Evolutionary conservation across 2,888 invertebrate species (phyloP), one percentile per base, ranked within the genome.

Genomic region (Caenorhabditis sp.): DNA sequence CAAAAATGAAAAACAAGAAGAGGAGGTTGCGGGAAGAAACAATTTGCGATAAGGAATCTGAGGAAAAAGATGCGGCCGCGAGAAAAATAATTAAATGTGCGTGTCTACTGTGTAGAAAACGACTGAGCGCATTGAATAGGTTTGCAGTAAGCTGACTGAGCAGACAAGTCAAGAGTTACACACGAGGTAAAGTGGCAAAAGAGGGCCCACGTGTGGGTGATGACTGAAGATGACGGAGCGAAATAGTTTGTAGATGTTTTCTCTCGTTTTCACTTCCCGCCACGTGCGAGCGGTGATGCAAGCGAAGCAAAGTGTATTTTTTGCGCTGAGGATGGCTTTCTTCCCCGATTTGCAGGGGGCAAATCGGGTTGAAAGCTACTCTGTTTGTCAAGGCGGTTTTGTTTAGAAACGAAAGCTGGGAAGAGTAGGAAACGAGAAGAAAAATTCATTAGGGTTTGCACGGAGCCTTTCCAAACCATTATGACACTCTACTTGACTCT

Each of bases 221-320:
- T 60, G 67, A 76, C 67, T 67, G 76, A 67, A 67, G 67, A 76
- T 76, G 74, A 74, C 47, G 65, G 60, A 28, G 55, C 58, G 53
- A 67, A 61, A 67, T 61, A 67, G 76, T 76, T 76, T 76, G 76
- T 58, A 76, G 76, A 65, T 65, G 76, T 76, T 76, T 76, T 76
- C 76, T 76, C 53, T 28, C 47, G 47, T 51, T 44, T 62, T 35
- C 44, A 22, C 28, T 24, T 32, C 28, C 55, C 64, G 44, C 76
- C 76, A 76, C 76, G 76, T 76, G 76, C 65, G 56, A 56, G 72
- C 56, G 35, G 50, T 65, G 74, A 74, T 74, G 74, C 65, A 65
- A 58, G 64, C 22, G 24, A n/a, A 51, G 69, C 24, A 53, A 60
- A 71, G 62, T 64, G 56, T 72, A 64, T 64, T 72, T 58, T 22